These are phyloP conservation scores for Chymomyza amoena DNA, from an alignment of 2,888 invertebrate genomes.

Conservation along the genomic window DNA sequence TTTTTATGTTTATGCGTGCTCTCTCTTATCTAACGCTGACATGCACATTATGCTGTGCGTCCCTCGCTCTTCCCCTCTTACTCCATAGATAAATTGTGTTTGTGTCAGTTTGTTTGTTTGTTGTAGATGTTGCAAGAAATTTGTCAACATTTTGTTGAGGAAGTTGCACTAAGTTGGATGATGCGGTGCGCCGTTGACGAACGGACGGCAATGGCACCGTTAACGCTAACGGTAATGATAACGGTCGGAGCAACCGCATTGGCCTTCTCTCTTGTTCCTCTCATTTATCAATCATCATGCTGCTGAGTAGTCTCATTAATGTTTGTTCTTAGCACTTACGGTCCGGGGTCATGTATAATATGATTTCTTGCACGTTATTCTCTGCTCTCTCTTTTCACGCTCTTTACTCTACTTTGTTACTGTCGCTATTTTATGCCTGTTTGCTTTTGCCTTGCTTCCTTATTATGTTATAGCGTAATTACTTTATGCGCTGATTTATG, in stretches of 20 bases:
- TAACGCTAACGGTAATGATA: background rate
- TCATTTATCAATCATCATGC: conserved; percentile 67
- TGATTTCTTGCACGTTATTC: too few relatives aligned
- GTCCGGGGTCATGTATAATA: too few relatives aligned
- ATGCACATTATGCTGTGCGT: conserved; percentile 51
- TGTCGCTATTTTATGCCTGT: conserved; percentile 1
- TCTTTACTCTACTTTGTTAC: background rate
- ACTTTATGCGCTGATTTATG: conserved; percentile 66
- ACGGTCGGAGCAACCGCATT: background rate
- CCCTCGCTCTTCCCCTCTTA: background rate
- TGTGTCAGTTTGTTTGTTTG: background rate
- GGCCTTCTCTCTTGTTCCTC: conserved; percentile 9
- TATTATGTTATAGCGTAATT: conserved; percentile 44
- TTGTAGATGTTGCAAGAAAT: conserved; percentile 40
- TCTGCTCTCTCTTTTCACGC: background rate
- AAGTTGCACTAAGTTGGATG: conserved; percentile 27
- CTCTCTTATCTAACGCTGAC: conserved; percentile 56
- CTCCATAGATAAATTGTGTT: background rate
- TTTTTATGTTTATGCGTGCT: background rate
- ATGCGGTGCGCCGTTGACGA: background rate
- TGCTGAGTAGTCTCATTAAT: conserved; percentile 59
- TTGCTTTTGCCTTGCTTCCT: background rate
- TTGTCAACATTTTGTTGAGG: conserved; percentile 58
- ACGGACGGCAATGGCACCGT: background rate
- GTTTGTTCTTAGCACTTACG: conserved; percentile 38